Conservation (phyloP, 1,140 invertebrate species). For the Eriosoma lanigerum region DNA sequence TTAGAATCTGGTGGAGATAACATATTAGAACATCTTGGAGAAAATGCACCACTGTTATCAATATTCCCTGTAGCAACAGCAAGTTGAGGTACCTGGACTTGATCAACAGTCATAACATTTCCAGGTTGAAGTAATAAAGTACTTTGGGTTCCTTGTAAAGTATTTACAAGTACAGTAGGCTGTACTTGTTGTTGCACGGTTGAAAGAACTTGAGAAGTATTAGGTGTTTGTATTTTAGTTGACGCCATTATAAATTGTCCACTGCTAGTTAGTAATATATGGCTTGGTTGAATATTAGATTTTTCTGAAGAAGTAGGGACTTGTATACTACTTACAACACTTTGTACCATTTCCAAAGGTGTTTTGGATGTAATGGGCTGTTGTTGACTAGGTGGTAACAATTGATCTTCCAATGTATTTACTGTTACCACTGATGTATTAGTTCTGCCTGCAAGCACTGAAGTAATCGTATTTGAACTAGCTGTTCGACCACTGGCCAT, state of each 20-base stretch:
- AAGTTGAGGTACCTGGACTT: constrained; percentile 65
- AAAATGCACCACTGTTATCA: constrained; percentile 53
- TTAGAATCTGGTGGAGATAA: constrained; percentile 69
- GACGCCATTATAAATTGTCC: constrained; percentile 72
- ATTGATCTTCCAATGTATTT: constrained; percentile 57
- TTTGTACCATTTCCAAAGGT: constrained; percentile 78
- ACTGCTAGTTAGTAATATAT: constrained; percentile 73
- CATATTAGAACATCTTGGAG: constrained; percentile 59
- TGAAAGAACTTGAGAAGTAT: constrained; percentile 60
- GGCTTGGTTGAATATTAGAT: constrained; percentile 62
- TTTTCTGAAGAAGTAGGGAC: constrained; percentile 44
- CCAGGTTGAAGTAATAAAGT: constrained; percentile 76
- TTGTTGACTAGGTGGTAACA: constrained; percentile 18
- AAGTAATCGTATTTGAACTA: constrained; percentile 75
- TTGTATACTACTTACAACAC: constrained; percentile 75
- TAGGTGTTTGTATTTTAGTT: constrained; percentile 66
- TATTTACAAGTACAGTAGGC: constrained; percentile 79
- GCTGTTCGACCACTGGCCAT: constrained; percentile 75
- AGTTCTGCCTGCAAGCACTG: constrained; percentile 72
- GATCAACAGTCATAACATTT: constrained; percentile 68
- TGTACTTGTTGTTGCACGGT: constrained; percentile 66
- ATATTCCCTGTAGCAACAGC: constrained; percentile 60
- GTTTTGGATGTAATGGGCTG: constrained; percentile 63
- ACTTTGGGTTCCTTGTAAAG: constrained; percentile 64
- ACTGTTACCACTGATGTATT: constrained; percentile 74